These are phyloP conservation scores for Chiroxiphia lanceolata DNA, from an alignment of 2,797 vertebrate species.

Conservation along the genomic window DNA sequence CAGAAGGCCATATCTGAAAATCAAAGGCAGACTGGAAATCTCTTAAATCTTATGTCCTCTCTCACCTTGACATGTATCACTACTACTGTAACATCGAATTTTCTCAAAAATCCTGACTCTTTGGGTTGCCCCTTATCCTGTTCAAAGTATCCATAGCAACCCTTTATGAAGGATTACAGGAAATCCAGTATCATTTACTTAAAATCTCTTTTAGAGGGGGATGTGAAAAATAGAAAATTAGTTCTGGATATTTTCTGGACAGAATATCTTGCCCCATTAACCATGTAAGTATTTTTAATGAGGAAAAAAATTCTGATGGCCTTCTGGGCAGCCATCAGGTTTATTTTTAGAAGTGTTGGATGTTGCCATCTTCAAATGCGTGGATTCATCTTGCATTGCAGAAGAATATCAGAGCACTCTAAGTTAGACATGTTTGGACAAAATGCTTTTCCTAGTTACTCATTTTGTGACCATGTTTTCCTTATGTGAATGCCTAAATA, in stretches of 20 bases:
- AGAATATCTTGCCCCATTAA: background rate
- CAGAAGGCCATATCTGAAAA: constrained; percentile 28
- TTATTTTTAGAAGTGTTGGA: background rate
- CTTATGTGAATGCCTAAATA: background rate
- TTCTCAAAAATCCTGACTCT: constrained; percentile 38
- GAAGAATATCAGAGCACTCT: background rate
- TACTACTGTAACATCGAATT: constrained; percentile 1
- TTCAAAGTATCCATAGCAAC: constrained; percentile 59
- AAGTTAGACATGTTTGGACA: background rate
- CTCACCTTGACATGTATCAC: constrained; percentile 39
- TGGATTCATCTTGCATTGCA: background rate
- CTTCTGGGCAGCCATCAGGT: background rate
- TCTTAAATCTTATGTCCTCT: constrained; percentile 28
- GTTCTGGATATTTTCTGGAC: background rate
- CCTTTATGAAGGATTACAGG: constrained; percentile 3
- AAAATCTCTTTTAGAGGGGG: background rate
- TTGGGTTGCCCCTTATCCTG: constrained; percentile 1
- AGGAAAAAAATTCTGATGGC: background rate
- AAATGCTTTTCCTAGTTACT: background rate
- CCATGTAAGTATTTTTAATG: background rate
- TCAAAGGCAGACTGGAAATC: constrained; percentile 44
- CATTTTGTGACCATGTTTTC: background rate
- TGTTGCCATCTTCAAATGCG: background rate
- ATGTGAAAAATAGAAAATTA: background rate
- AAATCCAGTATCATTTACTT: constrained; percentile 27